These are phyloP conservation scores for Lycia hirtaria DNA, from an alignment of 2,888 invertebrate genomes.

Conservation along the genomic window DNA sequence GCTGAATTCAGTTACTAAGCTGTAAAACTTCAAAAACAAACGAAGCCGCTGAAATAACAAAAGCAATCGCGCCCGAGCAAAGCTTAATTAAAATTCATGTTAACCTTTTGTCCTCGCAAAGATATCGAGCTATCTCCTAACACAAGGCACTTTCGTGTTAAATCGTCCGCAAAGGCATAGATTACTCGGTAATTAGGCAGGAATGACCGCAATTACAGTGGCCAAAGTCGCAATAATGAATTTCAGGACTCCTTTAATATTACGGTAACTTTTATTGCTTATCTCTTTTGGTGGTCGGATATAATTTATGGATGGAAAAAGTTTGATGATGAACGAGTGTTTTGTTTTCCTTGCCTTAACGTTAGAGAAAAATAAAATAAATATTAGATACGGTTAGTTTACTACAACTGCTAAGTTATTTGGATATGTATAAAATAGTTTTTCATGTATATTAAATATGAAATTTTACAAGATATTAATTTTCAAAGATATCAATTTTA, in stretches of 20 bases:
- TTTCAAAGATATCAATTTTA: too few relatives aligned
- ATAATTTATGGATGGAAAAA: conserved; percentile 34
- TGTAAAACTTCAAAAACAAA: neutral
- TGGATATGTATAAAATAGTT: too few relatives aligned
- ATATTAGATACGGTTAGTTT: too few relatives aligned
- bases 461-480: too few relatives aligned
- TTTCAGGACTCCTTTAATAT: conserved; percentile 32
- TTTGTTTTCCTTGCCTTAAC: conserved; percentile 5
- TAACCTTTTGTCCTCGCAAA: conserved; percentile 26
- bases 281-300: conserved; percentile 32
- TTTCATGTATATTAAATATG: too few relatives aligned
- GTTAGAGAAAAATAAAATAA: neutral
- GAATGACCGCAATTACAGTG: conserved; percentile 40
- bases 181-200: conserved; percentile 37
- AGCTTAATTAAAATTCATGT: conserved; percentile 24
- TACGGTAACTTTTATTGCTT: conserved; percentile 35
- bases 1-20: too few relatives aligned
- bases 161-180: conserved; percentile 37
- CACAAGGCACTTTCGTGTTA: conserved; percentile 30
- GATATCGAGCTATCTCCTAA: conserved; percentile 26
- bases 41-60: neutral
- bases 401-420: too few relatives aligned
- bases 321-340: conserved; percentile 9
- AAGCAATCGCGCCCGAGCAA: neutral
- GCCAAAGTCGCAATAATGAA: conserved; percentile 31